phyloP scores from a whole-genome alignment of 2,797 vertebrate species.

The Coendou prehensilis region DNA sequence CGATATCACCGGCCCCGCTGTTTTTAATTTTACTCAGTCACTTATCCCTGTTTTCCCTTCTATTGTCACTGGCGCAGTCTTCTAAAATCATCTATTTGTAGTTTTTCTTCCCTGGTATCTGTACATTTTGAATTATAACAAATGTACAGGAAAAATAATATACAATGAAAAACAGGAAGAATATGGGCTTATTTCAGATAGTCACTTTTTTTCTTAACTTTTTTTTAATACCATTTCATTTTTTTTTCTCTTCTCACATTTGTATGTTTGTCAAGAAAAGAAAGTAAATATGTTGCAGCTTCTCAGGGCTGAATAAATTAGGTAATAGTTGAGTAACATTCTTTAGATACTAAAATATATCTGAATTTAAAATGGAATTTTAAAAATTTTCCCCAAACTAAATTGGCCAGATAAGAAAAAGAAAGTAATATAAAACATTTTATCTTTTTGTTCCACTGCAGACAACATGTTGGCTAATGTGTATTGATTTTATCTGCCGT shows the following conservation, averaged over 20 bases:
- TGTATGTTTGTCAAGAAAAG: conserved; percentile 3
- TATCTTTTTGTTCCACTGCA: conserved; percentile 54
- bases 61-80: background rate
- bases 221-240: background rate
- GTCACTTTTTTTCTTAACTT: background rate
- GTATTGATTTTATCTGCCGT: conserved; percentile 75
- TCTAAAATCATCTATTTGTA: background rate
- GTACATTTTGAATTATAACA: conserved; percentile 45
- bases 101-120: background rate
- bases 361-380: conserved; percentile 39
- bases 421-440: conserved; percentile 44
- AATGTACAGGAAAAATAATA: background rate
- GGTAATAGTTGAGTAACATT: conserved; percentile 5
- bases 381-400: conserved; percentile 59
- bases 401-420: conserved; percentile 26
- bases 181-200: background rate
- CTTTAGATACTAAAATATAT: conserved; percentile 52
- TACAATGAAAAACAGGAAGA: background rate
- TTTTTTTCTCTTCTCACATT: background rate
- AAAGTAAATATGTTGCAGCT: background rate
- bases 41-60: background rate
- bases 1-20: background rate
- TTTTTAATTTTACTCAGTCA: background rate
- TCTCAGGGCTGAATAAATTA: conserved; percentile 43
- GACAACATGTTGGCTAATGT: conserved; percentile 71